Percentiles rank a stretch among this genome's conserved stretches.
phyloP scores from a whole-genome alignment of 2,888 invertebrate species.

The Macaria notata region DNA sequence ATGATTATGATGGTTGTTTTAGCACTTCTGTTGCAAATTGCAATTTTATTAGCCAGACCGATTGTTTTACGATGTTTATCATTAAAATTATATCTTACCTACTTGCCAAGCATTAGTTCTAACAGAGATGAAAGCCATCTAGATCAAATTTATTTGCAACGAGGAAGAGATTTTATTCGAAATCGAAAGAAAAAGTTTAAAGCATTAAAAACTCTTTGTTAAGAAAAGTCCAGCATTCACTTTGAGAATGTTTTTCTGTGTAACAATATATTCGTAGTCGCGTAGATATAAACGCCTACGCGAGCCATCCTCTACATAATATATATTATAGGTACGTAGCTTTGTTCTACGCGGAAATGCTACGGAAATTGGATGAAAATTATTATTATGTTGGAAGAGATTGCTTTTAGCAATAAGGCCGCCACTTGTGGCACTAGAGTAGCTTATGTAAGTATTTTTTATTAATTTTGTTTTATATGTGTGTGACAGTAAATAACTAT shows the following conservation, averaged over 20 bases:
- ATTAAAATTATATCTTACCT: constrained; percentile 3
- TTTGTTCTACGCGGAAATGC: too few species aligned
- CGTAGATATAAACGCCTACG: background rate
- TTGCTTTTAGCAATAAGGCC: too few species aligned
- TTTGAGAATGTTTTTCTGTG: background rate
- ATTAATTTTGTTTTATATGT: too few species aligned
- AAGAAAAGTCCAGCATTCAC: background rate
- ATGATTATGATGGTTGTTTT: too few species aligned
- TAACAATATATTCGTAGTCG: too few species aligned
- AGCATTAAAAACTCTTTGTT: constrained; percentile 1
- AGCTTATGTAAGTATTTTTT: too few species aligned
- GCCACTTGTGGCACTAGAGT: too few species aligned
- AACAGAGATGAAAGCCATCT: constrained; percentile 8
- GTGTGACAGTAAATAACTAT: too few species aligned
- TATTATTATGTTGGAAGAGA: too few species aligned
- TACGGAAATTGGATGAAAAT: too few species aligned
- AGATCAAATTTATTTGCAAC: constrained; percentile 13
- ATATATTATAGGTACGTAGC: too few species aligned
- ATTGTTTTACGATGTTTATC: constrained; percentile 7
- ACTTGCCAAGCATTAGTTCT: background rate
- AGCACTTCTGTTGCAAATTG: constrained; percentile 2
- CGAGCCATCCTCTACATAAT: too few species aligned
- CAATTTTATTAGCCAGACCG: constrained; percentile 9
- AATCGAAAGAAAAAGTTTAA: background rate
- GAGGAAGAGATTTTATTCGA: constrained; percentile 5